Percentiles rank a stretch among this genome's conserved stretches.
These are phyloP conservation scores for Pardosa pseudoannulata DNA, from an alignment of 2,888 invertebrate species.

Conservation along the genomic window DNA sequence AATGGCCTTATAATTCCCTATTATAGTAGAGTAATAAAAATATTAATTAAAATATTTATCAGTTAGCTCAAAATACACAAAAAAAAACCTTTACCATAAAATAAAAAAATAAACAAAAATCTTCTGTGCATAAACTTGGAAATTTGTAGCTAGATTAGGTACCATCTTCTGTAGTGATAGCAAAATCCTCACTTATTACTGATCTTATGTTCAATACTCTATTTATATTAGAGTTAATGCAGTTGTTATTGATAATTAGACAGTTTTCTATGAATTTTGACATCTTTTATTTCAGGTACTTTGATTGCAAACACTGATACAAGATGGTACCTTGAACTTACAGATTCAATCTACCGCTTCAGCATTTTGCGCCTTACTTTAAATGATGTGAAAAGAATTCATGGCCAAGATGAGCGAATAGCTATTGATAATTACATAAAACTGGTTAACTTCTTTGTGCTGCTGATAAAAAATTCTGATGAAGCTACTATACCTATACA, in stretches of 20 bases:
- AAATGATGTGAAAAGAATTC: slow-evolving; percentile 77
- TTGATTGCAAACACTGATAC: slow-evolving; percentile 79
- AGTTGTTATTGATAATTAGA: neutral
- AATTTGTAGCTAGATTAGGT: too few relatives aligned
- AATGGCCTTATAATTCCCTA: too few relatives aligned
- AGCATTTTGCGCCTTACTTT: slow-evolving; percentile 76
- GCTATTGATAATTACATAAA: slow-evolving; percentile 78
- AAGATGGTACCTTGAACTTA: slow-evolving; percentile 78
- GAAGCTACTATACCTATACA: slow-evolving; percentile 1
- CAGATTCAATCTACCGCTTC: slow-evolving; percentile 79
- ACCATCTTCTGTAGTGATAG: too few relatives aligned
- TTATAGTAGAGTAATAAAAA: too few relatives aligned
- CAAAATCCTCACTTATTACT: too few relatives aligned
- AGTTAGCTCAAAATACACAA: too few relatives aligned
- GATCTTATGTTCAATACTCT: neutral
- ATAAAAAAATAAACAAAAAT: too few relatives aligned
- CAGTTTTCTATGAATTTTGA: neutral
- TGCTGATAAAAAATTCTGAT: slow-evolving; percentile 79
- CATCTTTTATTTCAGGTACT: slow-evolving; percentile 63
- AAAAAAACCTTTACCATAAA: too few relatives aligned
- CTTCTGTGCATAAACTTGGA: too few relatives aligned
- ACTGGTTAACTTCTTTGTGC: slow-evolving; percentile 79
- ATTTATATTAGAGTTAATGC: neutral
- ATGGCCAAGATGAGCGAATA: slow-evolving; percentile 80
- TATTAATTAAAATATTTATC: too few relatives aligned